phyloP scores from a whole-genome alignment of 37 sponge, comb jelly and placozoan genomes.

The Bolinopsis microptera region DNA sequence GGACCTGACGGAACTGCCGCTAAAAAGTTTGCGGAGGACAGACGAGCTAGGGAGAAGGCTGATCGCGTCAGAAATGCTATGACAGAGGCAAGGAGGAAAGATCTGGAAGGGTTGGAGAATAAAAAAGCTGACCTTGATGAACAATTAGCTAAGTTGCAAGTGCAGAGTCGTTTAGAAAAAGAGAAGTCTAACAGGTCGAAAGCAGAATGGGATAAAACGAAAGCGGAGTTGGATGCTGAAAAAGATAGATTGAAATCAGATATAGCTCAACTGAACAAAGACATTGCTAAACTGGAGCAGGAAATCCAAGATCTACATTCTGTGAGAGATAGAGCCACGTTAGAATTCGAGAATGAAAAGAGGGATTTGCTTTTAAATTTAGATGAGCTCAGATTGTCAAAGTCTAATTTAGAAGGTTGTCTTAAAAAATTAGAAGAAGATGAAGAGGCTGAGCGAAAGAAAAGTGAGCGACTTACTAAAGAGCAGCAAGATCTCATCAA shows the following conservation, averaged over 20 bases:
- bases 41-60: not conserved
- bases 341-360: not conserved
- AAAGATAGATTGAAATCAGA: not conserved
- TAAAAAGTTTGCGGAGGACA: not conserved
- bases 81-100: not conserved
- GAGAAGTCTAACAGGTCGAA: not conserved
- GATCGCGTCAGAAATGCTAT: not conserved
- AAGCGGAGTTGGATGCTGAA: not conserved
- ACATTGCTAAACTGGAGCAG: not conserved
- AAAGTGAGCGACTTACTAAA: not conserved
- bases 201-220: not conserved
- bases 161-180: not conserved
- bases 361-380: not conserved
- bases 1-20: not conserved
- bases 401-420: not conserved
- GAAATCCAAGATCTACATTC: not conserved
- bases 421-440: not conserved
- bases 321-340: not conserved
- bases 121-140: not conserved
- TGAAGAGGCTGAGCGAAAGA: not conserved
- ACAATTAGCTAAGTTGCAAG: not conserved
- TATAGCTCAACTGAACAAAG: not conserved
- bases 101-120: not conserved
- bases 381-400: not conserved
- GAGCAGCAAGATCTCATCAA: not conserved